Evolutionary conservation across 1,140 invertebrate species (phyloP), one percentile per base, ranked within the genome.

Genomic region (Apis mellifera): DNA sequence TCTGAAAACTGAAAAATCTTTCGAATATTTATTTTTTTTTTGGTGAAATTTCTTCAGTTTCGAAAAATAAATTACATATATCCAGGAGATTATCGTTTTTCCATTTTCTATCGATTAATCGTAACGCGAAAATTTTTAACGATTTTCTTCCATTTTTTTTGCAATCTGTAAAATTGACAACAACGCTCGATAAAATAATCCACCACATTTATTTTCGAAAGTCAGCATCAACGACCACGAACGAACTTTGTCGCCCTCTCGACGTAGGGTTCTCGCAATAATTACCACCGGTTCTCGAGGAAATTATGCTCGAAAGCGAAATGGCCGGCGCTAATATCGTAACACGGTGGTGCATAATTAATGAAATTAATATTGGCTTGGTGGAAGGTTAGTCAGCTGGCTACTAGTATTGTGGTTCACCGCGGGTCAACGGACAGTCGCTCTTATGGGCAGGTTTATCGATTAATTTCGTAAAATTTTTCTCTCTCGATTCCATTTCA

Each of bases 401-500:
- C 62, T 42, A 42, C 62, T 42, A 42, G 71, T 62, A 82, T 76
- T 82, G 79, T 62, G 77, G 68, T 83, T 54, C 9, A 57, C 72
- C 64, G 21, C 52, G 72, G 84, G 78, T 90, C 85, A 86, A 77
- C 65, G 81, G 81, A 86, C 85, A 88, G 74, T 89, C 76, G 59
- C 50, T 55, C 75, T 72, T 69, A 84, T 21, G 52, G 48, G 55
- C 8, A 71, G 78, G 73, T 84, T 88, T 72, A 69, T 57, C 69
- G 74, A 81, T 74, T 84, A 90, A 90, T 91, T 89, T 89, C 89
- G 81, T 87, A 87, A 88, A 91, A 90, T 90, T 86, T 72, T 84
- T 73, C n/a, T 9, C 26, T 12, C 57, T 21, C 68, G 13, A 13
- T 68, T n/a, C 11, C n/a, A 15, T 1, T 13, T 12, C 2, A 9